Evolutionary conservation across 2,797 vertebrate genomes (phyloP).

Genomic region (Natrix natrix): DNA sequence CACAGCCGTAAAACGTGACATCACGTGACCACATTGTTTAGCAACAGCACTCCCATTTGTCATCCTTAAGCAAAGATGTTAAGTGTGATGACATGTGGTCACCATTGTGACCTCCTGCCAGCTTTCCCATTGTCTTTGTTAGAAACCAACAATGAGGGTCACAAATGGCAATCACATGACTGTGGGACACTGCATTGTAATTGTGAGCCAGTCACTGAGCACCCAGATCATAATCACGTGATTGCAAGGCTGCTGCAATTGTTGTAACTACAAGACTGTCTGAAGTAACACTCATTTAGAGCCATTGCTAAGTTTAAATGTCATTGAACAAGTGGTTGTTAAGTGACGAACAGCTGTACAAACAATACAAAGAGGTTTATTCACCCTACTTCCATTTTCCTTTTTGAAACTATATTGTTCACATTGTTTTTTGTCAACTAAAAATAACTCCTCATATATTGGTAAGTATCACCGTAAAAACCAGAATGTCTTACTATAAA

Average conservation of each 20-base stretch:
- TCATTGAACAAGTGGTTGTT: neutral
- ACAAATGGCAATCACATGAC: neutral
- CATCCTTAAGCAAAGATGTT: neutral
- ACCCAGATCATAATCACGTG: neutral
- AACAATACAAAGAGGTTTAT: neutral
- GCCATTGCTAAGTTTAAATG: neutral
- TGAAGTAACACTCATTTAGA: neutral
- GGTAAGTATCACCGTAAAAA: neutral
- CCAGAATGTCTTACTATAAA: neutral
- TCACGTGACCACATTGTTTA: neutral
- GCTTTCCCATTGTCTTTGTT: neutral
- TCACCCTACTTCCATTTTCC: neutral
- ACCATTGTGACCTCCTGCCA: neutral
- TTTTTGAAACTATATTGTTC: neutral
- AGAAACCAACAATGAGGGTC: neutral
- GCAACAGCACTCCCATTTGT: neutral
- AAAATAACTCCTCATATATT: neutral
- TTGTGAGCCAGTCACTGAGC: neutral
- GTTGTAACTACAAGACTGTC: neutral
- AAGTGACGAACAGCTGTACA: neutral
- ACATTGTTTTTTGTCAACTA: neutral
- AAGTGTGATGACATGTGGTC: neutral
- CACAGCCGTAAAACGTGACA: neutral
- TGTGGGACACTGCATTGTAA: neutral
- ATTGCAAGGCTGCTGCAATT: neutral